Percentiles rank a stretch among this genome's conserved stretches.
phyloP scores from a whole-genome alignment of 53 echinoderm and acorn worm species.

The Patiria pectinifera region DNA sequence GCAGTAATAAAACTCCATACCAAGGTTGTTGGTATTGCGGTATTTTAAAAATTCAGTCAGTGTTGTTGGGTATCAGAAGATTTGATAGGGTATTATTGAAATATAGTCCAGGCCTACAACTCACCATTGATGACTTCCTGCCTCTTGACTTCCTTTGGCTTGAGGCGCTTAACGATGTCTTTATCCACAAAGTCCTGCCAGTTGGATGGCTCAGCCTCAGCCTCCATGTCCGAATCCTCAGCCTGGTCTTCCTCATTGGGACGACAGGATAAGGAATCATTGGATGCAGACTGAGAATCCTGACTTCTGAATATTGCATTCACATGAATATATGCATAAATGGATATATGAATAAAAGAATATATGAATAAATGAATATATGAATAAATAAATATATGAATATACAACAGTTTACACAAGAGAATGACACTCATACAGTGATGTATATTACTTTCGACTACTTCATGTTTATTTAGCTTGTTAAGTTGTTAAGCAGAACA shows the following conservation, averaged over 20 bases:
- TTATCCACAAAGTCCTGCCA: slow-evolving; percentile 92
- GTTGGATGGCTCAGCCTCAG: slow-evolving; percentile 79
- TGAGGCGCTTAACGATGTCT: slow-evolving; percentile 90
- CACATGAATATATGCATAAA: too few relatives aligned
- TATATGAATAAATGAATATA: too few relatives aligned
- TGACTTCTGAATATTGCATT: slow-evolving; percentile 73
- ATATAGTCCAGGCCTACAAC: slow-evolving; percentile 5
- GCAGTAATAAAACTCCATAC: too few relatives aligned
- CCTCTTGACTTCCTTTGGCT: slow-evolving; percentile 92
- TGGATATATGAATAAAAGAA: too few relatives aligned
- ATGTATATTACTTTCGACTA: too few relatives aligned
- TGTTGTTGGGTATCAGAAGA: too few relatives aligned
- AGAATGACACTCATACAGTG: too few relatives aligned
- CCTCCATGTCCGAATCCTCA: slow-evolving; percentile 94
- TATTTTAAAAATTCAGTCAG: too few relatives aligned
- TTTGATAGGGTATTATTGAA: background rate
- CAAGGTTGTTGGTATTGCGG: too few relatives aligned
- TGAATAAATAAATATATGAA: background rate
- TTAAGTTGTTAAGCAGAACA: too few relatives aligned
- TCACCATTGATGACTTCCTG: slow-evolving; percentile 98
- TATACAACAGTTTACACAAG: too few relatives aligned
- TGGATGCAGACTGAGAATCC: slow-evolving; percentile 78
- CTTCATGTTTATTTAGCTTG: too few relatives aligned
- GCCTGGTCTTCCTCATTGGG: slow-evolving; percentile 51
- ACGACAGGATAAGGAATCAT: slow-evolving; percentile 60